Base-by-base conservation (phyloP, 2,888 invertebrate genomes). In the Drosophila meridiana region DNA sequence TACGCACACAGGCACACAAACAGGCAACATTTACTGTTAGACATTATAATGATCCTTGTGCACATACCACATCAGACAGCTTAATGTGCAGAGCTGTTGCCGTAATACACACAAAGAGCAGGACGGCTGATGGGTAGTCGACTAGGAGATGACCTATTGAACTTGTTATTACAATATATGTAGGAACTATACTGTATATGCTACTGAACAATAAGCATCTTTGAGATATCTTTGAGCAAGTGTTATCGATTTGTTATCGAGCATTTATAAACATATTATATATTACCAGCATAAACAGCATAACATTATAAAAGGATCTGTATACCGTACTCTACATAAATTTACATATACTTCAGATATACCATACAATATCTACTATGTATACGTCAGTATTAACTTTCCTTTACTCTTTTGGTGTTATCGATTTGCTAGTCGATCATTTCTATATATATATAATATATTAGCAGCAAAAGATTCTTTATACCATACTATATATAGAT, bases 61-160 rank as follows among this genome's bases (percentile, higher is more conserved):
- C 30, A 34, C 50, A 66, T 36, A 40, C 38, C 42, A 56, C 56
- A 61, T 13, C 32, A 59, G 40, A 52, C 43, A 43, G 69, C 56
- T 61, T 42, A 68, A 61, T 68, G 55, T 68, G 26, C 48, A 36
- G 13, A 53, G 68, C 47, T 20, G 14, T 34, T 50, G 40, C 42
- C 38, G 48, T 32, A 40, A 42, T 34, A 28, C 7, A 13, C 30
- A n/a, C 38, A 38, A 6, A 3, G 4, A 2, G 26, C 5, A 5
- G 14, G 9, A 2, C 14, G 6, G 0, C 5, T 36, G 4, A 20
- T 0, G 26, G 6, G n/a, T 56, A 40, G 30, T 40, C 42, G 42
- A 57, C 42, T 57, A 42, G 7, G 2, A 7, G 32, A 30, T 56
- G n/a, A 30, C 56, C 56, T 57, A n/a, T 26, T 1, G 2, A 5